A percentile compares a stretch with the other conserved stretches of the same genome.
Conservation (phyloP, 2,888 invertebrate species). For the Nudaria mundana region DNA sequence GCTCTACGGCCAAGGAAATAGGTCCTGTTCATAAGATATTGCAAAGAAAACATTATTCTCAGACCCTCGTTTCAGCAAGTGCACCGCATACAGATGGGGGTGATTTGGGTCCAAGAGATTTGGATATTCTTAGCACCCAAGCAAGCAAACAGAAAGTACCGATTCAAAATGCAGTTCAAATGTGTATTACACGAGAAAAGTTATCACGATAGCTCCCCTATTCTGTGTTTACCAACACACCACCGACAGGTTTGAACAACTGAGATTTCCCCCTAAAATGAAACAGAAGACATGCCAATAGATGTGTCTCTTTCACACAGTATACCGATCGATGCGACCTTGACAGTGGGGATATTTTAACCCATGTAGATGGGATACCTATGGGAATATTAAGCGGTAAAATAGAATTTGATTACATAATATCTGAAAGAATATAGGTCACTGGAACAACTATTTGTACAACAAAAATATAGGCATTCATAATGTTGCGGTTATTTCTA, state of each 20-base stretch:
- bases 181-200: conserved; percentile 9
- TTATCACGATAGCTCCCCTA: conserved; percentile 9
- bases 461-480: too few species aligned
- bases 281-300: conserved; percentile 30
- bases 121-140: too few species aligned
- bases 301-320: conserved; percentile 37
- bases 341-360: conserved; percentile 56
- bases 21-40: too few species aligned
- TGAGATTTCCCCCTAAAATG: conserved; percentile 31
- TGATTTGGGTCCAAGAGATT: too few species aligned
- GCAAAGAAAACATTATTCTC: too few species aligned
- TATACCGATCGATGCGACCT: conserved; percentile 69
- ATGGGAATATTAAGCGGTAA: conserved; percentile 17
- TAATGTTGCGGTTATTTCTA: too few species aligned
- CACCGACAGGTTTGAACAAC: conserved; percentile 21
- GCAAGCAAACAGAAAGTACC: too few species aligned
- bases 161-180: neutral
- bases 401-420: conserved; percentile 11
- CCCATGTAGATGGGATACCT: conserved; percentile 30
- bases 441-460: too few species aligned
- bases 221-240: conserved; percentile 54
- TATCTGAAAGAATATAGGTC: neutral
- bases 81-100: too few species aligned
- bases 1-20: too few species aligned
- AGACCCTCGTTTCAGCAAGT: too few species aligned